Conservation (phyloP, 2,797 vertebrate species). For the Catamblyrhynchus diadema region DNA sequence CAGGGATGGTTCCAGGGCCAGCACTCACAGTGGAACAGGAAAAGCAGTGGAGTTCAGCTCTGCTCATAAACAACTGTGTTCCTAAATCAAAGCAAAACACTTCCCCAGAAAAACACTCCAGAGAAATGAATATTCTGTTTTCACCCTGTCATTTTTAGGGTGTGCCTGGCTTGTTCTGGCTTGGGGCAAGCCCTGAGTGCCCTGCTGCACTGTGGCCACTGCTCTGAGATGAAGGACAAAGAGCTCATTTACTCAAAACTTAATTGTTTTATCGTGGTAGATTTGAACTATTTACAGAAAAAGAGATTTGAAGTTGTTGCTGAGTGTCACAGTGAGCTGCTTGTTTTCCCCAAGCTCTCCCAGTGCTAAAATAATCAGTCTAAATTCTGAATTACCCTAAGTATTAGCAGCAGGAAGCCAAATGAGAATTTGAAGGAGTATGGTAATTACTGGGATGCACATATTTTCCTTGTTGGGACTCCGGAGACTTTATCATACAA, state of each 20-base stretch:
- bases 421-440: background rate
- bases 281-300: background rate
- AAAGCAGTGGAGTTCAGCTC: background rate
- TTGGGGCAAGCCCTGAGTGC: background rate
- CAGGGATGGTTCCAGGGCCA: background rate
- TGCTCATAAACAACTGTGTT: background rate
- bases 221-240: background rate
- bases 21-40: background rate
- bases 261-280: background rate
- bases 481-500: background rate
- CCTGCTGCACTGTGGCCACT: background rate
- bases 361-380: background rate
- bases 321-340: background rate
- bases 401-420: background rate
- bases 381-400: background rate
- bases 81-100: background rate
- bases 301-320: background rate
- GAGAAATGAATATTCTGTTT: background rate
- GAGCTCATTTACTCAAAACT: background rate
- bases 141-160: background rate
- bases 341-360: background rate
- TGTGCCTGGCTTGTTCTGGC: background rate
- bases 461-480: background rate
- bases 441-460: background rate
- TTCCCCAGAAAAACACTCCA: background rate